Evolutionary conservation across 2,888 invertebrate species (phyloP), one percentile per base, ranked within the genome.

Genomic region (Petrolisthes manimaculis): DNA sequence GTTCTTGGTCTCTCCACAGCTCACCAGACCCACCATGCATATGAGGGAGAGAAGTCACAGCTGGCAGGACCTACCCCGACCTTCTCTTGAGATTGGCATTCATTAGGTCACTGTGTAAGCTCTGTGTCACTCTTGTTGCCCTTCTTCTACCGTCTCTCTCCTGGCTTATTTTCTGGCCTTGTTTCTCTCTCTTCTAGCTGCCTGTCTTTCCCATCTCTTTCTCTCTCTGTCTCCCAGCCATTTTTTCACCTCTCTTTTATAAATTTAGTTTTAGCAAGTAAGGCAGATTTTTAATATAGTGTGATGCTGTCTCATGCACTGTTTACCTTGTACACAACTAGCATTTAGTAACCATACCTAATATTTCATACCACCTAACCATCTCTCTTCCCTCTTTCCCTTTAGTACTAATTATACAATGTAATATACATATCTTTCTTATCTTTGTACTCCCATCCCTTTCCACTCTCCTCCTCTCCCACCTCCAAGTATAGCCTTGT

Each of bases 21-120:
- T 86, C 93, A 93, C 91, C 93, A 93, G 86, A 92, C 93, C 18
- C 93, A 93, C 90, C 92, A 93, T 87, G 93, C 93, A 1, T 93
- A 92, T 84, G 93, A 92, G 90, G 91, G 92, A 21, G 89, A 86
- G n/a, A 91, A 89, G 51, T 88, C 88, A 55, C 88, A 88, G 37
- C 24, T 77, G 53, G 24, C 37, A 56, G 71, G 78, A 51, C 54
- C 75, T 21, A 74, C 78, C 56, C 55, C 86, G 18, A 61, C 86
- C 67, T 78, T 37, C 71, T 86, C 89, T n/a, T 89, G 89, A 89
- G 77, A 14, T 18, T 21, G 85, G 89, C 78, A 78, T 37, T 61
- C 14, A n/a, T 18, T 89, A 89, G 89, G 75, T 67, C 67, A 69
- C 8, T 37, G 51, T 86, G 83, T 83, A 83, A 81, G 54, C 12